Percentiles rank a stretch among this genome's conserved stretches.
Evolutionary conservation across 2,113 vertebrate genomes (phyloP).

Genomic region (Monopterus albus): DNA sequence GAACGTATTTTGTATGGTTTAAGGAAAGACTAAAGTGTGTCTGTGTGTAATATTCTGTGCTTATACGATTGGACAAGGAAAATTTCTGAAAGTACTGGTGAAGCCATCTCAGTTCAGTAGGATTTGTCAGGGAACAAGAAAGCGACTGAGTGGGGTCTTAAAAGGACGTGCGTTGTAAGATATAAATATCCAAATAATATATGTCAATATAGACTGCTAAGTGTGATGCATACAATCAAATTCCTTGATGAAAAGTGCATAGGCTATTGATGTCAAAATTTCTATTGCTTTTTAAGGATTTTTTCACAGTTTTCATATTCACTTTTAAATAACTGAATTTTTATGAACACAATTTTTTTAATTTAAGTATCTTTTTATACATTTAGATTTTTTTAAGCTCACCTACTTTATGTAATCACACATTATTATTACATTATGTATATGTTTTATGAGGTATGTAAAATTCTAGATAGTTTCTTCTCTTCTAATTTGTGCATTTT

Average conservation of each 20-base stretch:
- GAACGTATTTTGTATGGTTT: conserved; percentile 45
- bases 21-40: conserved; percentile 29
- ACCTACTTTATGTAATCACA: conserved; percentile 75
- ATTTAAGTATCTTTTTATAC: conserved; percentile 83
- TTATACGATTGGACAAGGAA: conserved; percentile 33
- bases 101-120: conserved; percentile 7
- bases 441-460: conserved; percentile 68
- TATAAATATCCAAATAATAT: conserved; percentile 82
- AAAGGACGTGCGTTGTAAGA: conserved; percentile 69
- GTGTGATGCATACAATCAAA: conserved; percentile 57
- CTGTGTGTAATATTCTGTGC: conserved; percentile 50
- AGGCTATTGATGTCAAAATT: conserved; percentile 73
- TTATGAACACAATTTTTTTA: conserved; percentile 78
- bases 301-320: conserved; percentile 68
- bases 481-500: conserved; percentile 59
- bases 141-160: conserved; percentile 59
- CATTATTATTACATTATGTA: conserved; percentile 65
- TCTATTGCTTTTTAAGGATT: conserved; percentile 65
- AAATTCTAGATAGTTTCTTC: conserved; percentile 69
- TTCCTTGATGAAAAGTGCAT: conserved; percentile 50
- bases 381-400: conserved; percentile 74
- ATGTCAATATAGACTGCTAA: conserved; percentile 68
- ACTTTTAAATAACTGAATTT: conserved; percentile 69
- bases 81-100: conserved; percentile 27
- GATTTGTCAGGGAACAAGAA: conserved; percentile 62